A percentile compares a stretch with the other conserved stretches of the same genome.
Evolutionary conservation across 2,113 vertebrate species (phyloP).

Genomic region (Solenodon paradoxus): DNA sequence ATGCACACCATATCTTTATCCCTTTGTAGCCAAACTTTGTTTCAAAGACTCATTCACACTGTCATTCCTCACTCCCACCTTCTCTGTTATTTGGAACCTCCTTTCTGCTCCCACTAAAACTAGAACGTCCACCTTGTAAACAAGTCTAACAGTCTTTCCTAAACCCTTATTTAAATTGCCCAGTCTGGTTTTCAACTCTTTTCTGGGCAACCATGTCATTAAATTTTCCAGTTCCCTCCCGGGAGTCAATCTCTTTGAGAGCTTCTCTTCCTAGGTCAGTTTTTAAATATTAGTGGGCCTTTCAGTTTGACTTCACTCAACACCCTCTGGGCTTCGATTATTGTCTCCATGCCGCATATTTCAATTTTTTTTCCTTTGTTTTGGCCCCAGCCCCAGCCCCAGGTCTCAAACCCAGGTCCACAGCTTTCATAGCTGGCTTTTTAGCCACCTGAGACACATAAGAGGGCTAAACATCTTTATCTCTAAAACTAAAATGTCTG

Average conservation of each 20-base stretch:
- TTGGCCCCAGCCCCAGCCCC: too few relatives aligned
- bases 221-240: not conserved
- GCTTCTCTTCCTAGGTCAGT: not conserved
- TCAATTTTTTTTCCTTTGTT: too few relatives aligned
- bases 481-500: not conserved
- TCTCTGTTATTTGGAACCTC: not conserved
- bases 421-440: too few relatives aligned
- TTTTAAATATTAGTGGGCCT: not conserved
- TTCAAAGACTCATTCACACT: not conserved
- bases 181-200: not conserved
- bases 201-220: not conserved
- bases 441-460: too few relatives aligned
- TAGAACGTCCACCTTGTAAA: not conserved
- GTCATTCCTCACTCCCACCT: not conserved
- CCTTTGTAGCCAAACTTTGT: not conserved
- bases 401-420: too few relatives aligned
- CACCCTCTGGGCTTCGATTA: rapidly evolving
- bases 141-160: too few relatives aligned
- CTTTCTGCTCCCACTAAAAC: not conserved
- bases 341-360: not conserved
- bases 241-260: not conserved
- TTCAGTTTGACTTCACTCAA: not conserved
- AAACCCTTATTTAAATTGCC: not conserved
- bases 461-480: too few relatives aligned
- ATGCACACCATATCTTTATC: too few relatives aligned